Percentiles rank a stretch among this genome's conserved stretches.
These are phyloP conservation scores for Chanos chanos DNA, from an alignment of 2,797 vertebrate genomes.

Conservation along the genomic window DNA sequence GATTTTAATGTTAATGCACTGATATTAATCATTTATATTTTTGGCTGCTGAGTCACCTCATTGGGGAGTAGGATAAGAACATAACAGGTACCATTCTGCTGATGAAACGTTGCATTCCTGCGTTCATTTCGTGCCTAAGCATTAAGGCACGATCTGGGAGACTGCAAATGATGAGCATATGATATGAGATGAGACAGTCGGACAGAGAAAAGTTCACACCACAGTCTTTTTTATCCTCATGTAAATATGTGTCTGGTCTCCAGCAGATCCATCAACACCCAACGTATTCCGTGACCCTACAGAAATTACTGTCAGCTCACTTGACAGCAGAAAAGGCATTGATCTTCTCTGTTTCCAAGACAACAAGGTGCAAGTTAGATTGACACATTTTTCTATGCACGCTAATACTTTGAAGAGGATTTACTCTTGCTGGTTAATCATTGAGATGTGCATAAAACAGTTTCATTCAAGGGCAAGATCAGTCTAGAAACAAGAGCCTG, in stretches of 20 bases:
- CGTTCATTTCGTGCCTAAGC: too few species aligned
- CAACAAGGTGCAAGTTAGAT: slow-evolving; percentile 69
- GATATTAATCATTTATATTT: slow-evolving; percentile 28
- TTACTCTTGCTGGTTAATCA: slow-evolving; percentile 68
- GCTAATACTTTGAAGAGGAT: slow-evolving; percentile 63
- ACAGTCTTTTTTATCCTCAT: slow-evolving; percentile 23
- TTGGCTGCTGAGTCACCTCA: neutral
- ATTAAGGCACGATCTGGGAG: too few species aligned
- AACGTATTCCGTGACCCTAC: slow-evolving; percentile 69
- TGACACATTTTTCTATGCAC: slow-evolving; percentile 50
- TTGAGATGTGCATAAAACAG: slow-evolving; percentile 69
- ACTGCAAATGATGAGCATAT: too few species aligned
- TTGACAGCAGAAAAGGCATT: slow-evolving; percentile 58
- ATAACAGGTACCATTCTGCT: too few species aligned
- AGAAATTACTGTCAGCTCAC: slow-evolving; percentile 78
- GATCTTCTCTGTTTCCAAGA: slow-evolving; percentile 71
- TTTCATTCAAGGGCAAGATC: slow-evolving; percentile 40
- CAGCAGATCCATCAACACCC: slow-evolving; percentile 66
- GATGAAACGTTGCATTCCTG: too few species aligned
- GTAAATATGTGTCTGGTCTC: slow-evolving; percentile 44
- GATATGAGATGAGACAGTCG: too few species aligned
- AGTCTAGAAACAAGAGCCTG: slow-evolving; percentile 1
- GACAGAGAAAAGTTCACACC: neutral
- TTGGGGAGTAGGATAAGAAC: too few species aligned
- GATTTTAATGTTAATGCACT: slow-evolving; percentile 39